Evolutionary conservation across 2,888 invertebrate species (phyloP).

Genomic region (Seira sanloemensis): DNA sequence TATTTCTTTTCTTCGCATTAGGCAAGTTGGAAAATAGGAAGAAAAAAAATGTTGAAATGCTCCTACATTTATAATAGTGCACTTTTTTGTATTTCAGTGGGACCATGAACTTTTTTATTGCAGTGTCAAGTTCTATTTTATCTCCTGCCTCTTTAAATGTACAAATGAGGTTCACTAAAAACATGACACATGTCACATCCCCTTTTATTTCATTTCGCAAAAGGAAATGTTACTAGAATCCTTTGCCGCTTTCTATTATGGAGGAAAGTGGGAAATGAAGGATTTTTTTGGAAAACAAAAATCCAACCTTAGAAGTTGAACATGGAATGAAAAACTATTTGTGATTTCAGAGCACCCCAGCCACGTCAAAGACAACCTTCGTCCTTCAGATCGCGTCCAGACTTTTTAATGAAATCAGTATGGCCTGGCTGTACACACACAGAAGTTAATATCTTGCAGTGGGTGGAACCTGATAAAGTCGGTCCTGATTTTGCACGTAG

Average conservation of each 20-base stretch:
- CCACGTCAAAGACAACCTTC: background rate
- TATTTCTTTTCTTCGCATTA: background rate
- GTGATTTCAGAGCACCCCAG: background rate
- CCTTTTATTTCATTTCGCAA: slow-evolving; percentile 30
- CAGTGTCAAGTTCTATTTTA: slow-evolving; percentile 41
- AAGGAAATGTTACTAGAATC: background rate
- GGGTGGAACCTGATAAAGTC: background rate
- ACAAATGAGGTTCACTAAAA: slow-evolving; percentile 49
- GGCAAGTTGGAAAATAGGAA: background rate
- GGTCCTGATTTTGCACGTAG: background rate
- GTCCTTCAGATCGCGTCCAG: background rate
- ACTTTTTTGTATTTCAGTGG: background rate
- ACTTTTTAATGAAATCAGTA: background rate
- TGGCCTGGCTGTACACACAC: background rate
- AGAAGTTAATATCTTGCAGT: background rate
- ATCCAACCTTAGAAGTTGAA: background rate
- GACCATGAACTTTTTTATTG: slow-evolving; percentile 2
- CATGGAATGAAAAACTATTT: no score
- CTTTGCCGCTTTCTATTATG: slow-evolving; percentile 17
- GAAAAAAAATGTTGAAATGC: background rate
- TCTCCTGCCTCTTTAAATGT: slow-evolving; percentile 31
- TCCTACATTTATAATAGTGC: background rate
- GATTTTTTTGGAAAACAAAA: background rate
- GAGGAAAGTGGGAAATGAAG: background rate
- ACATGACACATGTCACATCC: slow-evolving; percentile 49